Base-by-base conservation (phyloP, 2,888 invertebrate species). In the Gymnoscelis rufifasciata region DNA sequence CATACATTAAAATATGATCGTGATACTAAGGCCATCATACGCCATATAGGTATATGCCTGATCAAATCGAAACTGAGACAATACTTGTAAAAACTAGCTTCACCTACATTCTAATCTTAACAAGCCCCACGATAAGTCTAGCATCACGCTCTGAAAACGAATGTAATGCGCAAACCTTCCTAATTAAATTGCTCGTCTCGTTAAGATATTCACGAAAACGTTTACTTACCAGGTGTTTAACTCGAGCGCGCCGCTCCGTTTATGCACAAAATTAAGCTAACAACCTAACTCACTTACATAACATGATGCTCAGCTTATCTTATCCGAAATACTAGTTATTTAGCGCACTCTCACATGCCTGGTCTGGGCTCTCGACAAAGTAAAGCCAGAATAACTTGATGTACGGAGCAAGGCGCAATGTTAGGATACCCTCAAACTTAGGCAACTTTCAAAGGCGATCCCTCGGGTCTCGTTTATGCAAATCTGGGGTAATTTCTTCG, bases 401-500 rank as follows among this genome's bases (percentile, higher is more conserved):
- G 80, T 83, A 80, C 78, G 73, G 71, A 75, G 74, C 77, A 74
- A 77, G 78, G 43, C 30, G 37, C 26, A 43, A 48, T 36, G 43
- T 48, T 79, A 71, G 73, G 70, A 70, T 78, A 76, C 77, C 77
- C 78, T 73, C 78, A 74, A 79, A 83, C 77, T 81, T 75, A 63
- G 74, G 66, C 62, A 63, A 83, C 77, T 80, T 81, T 77, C 82
- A 78, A 81, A 83, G 81, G 73, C 73, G 71, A 69, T 75, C 83
- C 76, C 79, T 65, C 56, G 78, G 75, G 76, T 78, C 79, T 78
- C 80, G 80, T 83, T 83, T 83, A 86, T 83, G 84, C 77, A 83
- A 86, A 83, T 83, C 74, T 74, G 62, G 71, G 71, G 81, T 82
- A 83, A 83, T 83, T 84, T 80, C 82, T 79, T 79, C 74, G 74